These are phyloP conservation scores for Tokudaia tokunoshimensis DNA, from an alignment of 2,797 vertebrate species.

Conservation along the genomic window DNA sequence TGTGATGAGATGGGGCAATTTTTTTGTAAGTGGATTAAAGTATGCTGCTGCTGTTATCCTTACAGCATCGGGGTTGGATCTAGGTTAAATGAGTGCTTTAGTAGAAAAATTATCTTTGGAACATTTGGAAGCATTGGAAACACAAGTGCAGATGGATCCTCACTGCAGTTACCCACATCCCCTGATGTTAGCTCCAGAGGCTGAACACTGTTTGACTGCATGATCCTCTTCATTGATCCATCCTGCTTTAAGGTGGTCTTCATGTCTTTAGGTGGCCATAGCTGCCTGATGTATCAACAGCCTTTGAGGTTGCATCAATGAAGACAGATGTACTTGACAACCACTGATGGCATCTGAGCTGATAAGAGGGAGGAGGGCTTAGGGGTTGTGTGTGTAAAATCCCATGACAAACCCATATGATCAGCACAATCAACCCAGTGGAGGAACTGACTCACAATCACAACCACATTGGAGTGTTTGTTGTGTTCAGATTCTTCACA, in stretches of 20 bases:
- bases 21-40: not conserved
- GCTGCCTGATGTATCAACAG: not conserved
- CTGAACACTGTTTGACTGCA: not conserved
- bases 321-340: not conserved
- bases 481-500: not conserved
- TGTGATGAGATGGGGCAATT: not conserved
- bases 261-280: not conserved
- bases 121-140: not conserved
- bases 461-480: not conserved
- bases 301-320: not conserved
- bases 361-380: not conserved
- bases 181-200: not conserved
- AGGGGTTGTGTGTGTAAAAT: not conserved
- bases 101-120: not conserved
- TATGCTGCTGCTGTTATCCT: not conserved
- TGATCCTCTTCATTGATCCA: not conserved
- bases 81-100: not conserved
- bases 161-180: not conserved
- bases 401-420: not conserved
- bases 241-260: not conserved
- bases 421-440: not conserved
- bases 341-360: accelerated
- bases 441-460: not conserved
- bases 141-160: not conserved
- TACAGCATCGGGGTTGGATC: accelerated